Base-by-base conservation (phyloP, 1,140 invertebrate species). In the Drosophila santomea region DNA sequence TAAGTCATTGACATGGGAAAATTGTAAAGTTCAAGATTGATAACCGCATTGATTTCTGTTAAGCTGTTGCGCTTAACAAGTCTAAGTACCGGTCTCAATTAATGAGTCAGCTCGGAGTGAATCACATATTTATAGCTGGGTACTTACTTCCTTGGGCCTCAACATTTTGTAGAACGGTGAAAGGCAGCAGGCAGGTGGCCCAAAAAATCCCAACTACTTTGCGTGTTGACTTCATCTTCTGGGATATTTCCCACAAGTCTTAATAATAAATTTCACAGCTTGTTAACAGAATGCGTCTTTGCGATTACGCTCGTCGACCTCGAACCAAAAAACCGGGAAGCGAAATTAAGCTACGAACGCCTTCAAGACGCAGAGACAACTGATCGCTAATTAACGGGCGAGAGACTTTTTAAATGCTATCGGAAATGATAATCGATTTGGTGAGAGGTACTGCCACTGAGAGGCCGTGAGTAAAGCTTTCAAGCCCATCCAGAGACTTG, bases 131-230 rank as follows among this genome's bases (percentile, higher is more conserved):
- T 32, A 32, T 47, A 64, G 36, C 7, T 6, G 17, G 54, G 28
- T 82, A 85, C 82, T 88, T 59, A 86, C 82, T 88, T 68, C 78
- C 60, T 57, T 86, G 82, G 66, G 82, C 71, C 41, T 56, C n/a
- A 28, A 68, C 78, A 44, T 23, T 28, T 36, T 52, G 38, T 35
- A 77, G 56, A 77, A 60, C 35, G 59, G 41, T 47, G 7, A 72
- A 56, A 44, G 58, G 47, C 50, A 82, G 41, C 15, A 64, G 36
- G 11, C 54, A 62, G 20, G 44, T 39, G 38, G n/a, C 20, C 64
- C 32, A 66, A 67, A 60, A 59, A 82, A 72, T 55, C 58, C 82
- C 50, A 72, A 41, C 15, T 32, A 45, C 25, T 28, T 17, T 36
- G 4, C 44, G 28, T 23, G 59, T 61, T 64, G 67, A 78, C 57